Percentiles rank a stretch among this genome's conserved stretches.
These are phyloP conservation scores for Ophion obscuratus DNA, from an alignment of 2,888 invertebrate genomes.

Conservation along the genomic window DNA sequence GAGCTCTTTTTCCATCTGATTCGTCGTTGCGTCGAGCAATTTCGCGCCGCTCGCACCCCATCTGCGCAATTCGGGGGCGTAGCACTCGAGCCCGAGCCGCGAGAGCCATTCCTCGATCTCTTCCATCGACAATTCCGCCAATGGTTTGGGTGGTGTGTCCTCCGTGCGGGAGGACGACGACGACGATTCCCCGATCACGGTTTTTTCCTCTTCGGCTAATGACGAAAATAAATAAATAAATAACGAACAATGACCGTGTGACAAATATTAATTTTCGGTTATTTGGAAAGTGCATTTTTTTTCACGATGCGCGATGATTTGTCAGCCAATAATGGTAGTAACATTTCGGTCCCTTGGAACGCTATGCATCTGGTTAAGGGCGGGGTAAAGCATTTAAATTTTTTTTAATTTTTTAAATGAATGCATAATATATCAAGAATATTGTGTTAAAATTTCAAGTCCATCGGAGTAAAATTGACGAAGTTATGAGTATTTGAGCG, in stretches of 20 bases:
- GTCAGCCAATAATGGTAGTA: no score
- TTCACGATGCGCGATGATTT: no score
- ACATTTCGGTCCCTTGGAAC: no score
- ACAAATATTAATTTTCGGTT: not conserved
- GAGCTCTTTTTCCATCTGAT: slow-evolving; percentile 95
- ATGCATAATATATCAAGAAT: no score
- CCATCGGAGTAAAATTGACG: no score
- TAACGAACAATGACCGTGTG: not conserved
- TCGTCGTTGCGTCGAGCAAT: slow-evolving; percentile 90
- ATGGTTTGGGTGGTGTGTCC: slow-evolving; percentile 84
- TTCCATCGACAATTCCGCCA: slow-evolving; percentile 92
- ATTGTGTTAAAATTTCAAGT: no score
- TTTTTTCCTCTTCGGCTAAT: slow-evolving; percentile 88
- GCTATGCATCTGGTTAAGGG: no score
- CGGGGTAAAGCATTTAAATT: no score
- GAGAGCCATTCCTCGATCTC: slow-evolving; percentile 93
- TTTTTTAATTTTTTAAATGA: no score
- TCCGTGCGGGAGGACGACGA: slow-evolving; percentile 73
- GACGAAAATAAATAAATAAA: slow-evolving; percentile 49
- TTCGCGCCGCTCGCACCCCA: slow-evolving; percentile 94
- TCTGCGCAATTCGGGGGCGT: slow-evolving; percentile 91
- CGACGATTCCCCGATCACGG: slow-evolving; percentile 84
- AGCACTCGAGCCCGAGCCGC: slow-evolving; percentile 91
- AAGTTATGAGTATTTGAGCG: no score
- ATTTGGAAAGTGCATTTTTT: not conserved